Evolutionary conservation across 2,888 invertebrate species (phyloP).

Genomic region (Drosophila melanocephala): DNA sequence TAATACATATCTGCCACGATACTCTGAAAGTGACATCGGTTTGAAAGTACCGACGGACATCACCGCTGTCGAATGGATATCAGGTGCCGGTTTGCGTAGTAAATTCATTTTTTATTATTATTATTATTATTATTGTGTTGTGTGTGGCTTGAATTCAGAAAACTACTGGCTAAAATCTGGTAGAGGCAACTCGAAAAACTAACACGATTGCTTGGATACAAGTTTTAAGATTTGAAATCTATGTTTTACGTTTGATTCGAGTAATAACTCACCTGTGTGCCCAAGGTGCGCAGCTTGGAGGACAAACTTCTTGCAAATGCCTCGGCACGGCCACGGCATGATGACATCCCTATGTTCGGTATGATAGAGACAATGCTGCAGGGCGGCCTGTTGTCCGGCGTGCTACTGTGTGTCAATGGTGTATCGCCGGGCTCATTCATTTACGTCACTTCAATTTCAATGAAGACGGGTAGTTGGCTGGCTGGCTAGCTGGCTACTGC

Average conservation of each 20-base stretch:
- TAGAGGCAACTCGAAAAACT: not conserved
- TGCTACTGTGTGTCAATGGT: constrained; percentile 82
- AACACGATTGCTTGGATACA: constrained; percentile 14
- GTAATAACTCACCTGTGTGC: constrained; percentile 85
- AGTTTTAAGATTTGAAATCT: not conserved
- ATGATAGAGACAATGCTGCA: constrained; percentile 90
- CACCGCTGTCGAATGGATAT: constrained; percentile 51
- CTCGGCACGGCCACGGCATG: constrained; percentile 92
- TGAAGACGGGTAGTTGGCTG: constrained; percentile 30
- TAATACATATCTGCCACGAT: constrained; percentile 93
- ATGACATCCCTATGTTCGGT: constrained; percentile 89
- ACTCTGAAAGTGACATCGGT: constrained; percentile 88
- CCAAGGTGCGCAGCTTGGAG: constrained; percentile 90
- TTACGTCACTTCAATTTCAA: constrained; percentile 75
- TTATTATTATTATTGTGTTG: not conserved
- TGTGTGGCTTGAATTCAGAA: not conserved
- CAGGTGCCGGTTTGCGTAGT: constrained; percentile 54
- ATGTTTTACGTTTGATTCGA: not conserved
- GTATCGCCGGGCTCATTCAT: constrained; percentile 85
- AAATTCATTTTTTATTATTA: constrained; percentile 34
- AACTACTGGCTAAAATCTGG: not conserved
- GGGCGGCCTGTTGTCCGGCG: constrained; percentile 86
- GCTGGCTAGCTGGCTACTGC: constrained; percentile 48
- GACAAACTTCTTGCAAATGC: constrained; percentile 92
- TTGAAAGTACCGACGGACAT: constrained; percentile 12